These are phyloP conservation scores for Leptonema lineaticorne DNA, from an alignment of 1,140 invertebrate genomes.

Conservation along the genomic window DNA sequence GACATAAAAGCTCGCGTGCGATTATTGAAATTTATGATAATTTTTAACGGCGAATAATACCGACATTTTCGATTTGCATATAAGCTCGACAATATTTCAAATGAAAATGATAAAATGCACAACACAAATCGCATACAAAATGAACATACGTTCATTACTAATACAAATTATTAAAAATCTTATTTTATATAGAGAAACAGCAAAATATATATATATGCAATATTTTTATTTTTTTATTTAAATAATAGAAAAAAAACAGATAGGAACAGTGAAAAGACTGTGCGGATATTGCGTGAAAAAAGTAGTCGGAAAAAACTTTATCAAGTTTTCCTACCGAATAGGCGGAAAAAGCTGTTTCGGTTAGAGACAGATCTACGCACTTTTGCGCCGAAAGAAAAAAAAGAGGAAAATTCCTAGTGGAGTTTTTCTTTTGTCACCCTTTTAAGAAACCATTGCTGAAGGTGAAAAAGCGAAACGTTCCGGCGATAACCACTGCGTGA, in stretches of 20 bases:
- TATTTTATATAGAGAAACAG: too few relatives aligned
- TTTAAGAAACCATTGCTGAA: neutral
- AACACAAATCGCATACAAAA: too few relatives aligned
- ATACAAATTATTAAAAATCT: too few relatives aligned
- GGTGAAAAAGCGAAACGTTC: neutral
- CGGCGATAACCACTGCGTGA: neutral
- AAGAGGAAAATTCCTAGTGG: neutral
- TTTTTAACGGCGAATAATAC: neutral
- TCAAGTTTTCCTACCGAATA: conserved; percentile 4
- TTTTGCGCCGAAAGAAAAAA: too few relatives aligned
- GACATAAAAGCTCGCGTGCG: neutral
- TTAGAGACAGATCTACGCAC: conserved; percentile 9
- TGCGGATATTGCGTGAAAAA: conserved; percentile 2
- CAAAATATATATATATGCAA: too few relatives aligned
- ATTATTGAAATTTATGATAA: neutral
- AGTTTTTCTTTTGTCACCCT: conserved; percentile 3
- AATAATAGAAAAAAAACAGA: too few relatives aligned
- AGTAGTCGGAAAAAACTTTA: neutral
- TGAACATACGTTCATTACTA: too few relatives aligned
- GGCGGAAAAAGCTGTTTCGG: conserved; percentile 1
- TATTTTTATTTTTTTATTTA: too few relatives aligned
- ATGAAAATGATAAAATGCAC: neutral
- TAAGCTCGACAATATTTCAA: neutral
- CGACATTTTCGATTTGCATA: neutral
- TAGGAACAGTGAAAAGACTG: too few relatives aligned